Conservation (phyloP, 1,140 invertebrate genomes). For the Lucilia cuprina region DNA sequence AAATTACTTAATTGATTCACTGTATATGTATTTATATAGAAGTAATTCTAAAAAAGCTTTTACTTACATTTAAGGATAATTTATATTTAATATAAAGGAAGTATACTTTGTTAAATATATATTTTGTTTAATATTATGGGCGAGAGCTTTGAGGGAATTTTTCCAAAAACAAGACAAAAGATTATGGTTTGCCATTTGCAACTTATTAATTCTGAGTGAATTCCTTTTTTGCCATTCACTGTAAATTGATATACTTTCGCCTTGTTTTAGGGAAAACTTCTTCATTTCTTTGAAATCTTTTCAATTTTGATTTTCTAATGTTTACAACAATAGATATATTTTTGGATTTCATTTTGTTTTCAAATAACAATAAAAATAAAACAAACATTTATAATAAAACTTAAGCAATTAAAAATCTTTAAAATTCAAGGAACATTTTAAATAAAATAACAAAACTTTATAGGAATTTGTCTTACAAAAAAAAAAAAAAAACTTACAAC, state of each 20-base stretch:
- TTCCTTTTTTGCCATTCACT: no score
- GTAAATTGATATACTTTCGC: no score
- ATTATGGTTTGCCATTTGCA: no score
- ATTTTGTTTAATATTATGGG: not conserved
- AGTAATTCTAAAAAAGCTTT: not conserved
- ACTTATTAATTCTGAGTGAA: no score
- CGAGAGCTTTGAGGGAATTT: not conserved
- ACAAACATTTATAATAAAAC: not conserved
- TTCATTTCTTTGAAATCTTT: no score
- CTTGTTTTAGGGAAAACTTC: no score
- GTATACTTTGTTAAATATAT: not conserved
- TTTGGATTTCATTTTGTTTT: no score
- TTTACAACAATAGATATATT: no score
- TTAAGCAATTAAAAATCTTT: not conserved
- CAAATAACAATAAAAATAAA: no score
- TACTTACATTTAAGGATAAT: not conserved
- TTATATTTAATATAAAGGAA: constrained; percentile 16
- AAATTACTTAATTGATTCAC: no score
- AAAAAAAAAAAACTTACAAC: no score
- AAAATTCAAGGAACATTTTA: not conserved
- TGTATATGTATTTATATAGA: not conserved
- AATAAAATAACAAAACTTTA: not conserved
- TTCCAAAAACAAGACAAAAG: not conserved
- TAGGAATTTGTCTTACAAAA: not conserved
- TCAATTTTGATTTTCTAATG: no score